Base-by-base conservation (phyloP, 2,797 vertebrate genomes). In the Dendrocincla fuliginosa region DNA sequence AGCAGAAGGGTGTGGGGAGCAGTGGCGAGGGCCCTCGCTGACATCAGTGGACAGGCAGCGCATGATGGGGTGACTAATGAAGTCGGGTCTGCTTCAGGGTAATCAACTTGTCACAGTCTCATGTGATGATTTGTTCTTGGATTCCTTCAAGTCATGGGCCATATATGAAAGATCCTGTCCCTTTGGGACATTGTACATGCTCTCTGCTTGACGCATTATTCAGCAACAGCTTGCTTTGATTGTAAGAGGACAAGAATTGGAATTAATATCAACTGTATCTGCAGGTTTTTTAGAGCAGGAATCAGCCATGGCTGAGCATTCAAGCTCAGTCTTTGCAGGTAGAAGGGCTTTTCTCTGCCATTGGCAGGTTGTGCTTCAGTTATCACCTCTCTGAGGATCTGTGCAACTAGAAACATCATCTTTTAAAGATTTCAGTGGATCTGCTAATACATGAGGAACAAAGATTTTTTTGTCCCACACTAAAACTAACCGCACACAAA, bases 1-100 rank as follows among this genome's bases (percentile, higher is more conserved):
- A 95, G 93, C 87, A 95, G 93, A 92, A 94, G 96, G 94, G 94
- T 63, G 94, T 95, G 94, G 96, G 87, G 78, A 90, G 80, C 1
- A 0, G 52, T 4, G 2, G 71, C 25, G 11, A 4, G 0, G 87
- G 80, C 69, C 60, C 70, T 65, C 10, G 0, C 80, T 94, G 95
- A 94, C 90, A 60, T 90, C 90, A 92, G 79, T 71, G 87, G 85
- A 67, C 53, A 64, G 63, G 76, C 87, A 93, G 94, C 55, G 3
- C 90, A 86, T 95, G 96, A 96, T 35, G 60, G 83, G 33, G 91
- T 97, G 97, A 97, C 93, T 97, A 93, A 97, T 60, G 55, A 86
- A 93, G 65, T 64, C 93, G 73, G 84, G n/a, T 81, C 90, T 95
- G 44, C 79, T 91, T 84, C 27, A n/a, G 73, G 25, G 16, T 70